phyloP scores from a whole-genome alignment of 2,888 invertebrate genomes.

The Sarcophaga rosellei region DNA sequence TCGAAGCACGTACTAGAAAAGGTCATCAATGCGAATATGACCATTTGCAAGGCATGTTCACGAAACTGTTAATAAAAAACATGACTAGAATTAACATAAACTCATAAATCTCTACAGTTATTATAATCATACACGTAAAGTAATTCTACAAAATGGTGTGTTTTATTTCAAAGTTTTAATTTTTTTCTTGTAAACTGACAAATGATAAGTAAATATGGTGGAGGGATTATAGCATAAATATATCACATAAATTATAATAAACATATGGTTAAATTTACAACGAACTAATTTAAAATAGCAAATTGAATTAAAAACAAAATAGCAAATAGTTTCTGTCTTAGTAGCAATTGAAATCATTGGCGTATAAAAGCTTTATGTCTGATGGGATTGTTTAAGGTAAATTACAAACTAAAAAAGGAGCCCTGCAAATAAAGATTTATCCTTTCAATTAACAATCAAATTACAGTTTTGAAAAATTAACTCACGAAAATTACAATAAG shows the following conservation, averaged over 20 bases:
- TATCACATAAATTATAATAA: neutral
- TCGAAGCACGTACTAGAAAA: conserved; percentile 90
- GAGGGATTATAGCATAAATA: neutral
- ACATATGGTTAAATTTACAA: neutral
- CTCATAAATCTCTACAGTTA: neutral
- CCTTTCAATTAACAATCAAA: no score
- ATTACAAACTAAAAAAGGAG: no score
- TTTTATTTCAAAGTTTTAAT: no score
- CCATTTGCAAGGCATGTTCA: conserved; percentile 88
- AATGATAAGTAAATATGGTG: neutral
- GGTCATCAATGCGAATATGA: conserved; percentile 89
- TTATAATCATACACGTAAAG: neutral
- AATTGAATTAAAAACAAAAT: no score
- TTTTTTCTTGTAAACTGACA: neutral
- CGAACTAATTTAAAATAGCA: no score
- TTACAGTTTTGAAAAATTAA: no score
- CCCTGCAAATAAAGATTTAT: no score
- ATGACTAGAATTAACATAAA: conserved; percentile 19
- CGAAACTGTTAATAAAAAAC: conserved; percentile 82
- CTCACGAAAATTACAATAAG: no score
- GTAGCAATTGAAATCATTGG: no score
- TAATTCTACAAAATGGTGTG: neutral
- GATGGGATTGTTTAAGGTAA: no score
- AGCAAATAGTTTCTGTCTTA: no score
- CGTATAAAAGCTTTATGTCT: no score